Conservation (phyloP, 35 echinoderm and acorn worm genomes). For the Eucidaris tribuloides region DNA sequence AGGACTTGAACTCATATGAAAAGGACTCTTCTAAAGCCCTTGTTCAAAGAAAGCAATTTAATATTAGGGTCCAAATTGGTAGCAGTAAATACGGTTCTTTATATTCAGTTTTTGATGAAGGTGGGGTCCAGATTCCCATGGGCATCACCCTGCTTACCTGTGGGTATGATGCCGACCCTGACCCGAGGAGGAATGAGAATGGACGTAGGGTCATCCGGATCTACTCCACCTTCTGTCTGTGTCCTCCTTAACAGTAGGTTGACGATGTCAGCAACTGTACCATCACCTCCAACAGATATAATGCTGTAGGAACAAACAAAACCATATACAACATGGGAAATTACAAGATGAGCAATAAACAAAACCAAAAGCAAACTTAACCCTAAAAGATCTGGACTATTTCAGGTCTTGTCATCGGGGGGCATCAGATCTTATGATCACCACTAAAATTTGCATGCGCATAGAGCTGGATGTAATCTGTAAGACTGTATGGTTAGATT, state of each 20-base stretch:
- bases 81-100: not conserved
- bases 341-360: not conserved
- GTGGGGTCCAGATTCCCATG: not conserved
- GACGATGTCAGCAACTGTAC: slow-evolving; percentile 79
- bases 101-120: not conserved
- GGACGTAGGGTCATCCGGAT: slow-evolving; percentile 57
- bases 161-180: slow-evolving; percentile 84
- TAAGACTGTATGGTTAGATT: no score
- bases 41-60: no score
- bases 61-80: not conserved
- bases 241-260: slow-evolving; percentile 73
- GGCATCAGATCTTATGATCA: not conserved
- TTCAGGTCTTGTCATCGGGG: not conserved
- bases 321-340: not conserved
- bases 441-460: not conserved
- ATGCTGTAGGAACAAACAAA: slow-evolving; percentile 37
- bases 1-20: no score
- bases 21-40: no score
- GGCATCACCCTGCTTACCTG: slow-evolving; percentile 42
- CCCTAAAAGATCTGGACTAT: no score
- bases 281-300: slow-evolving; percentile 89
- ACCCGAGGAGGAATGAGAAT: slow-evolving; percentile 44
- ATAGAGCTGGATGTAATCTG: no score
- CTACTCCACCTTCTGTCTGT: slow-evolving; percentile 70
- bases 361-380: no score